Evolutionary conservation across 1,140 invertebrate genomes (phyloP).

Genomic region (Nautilus pompilius): DNA sequence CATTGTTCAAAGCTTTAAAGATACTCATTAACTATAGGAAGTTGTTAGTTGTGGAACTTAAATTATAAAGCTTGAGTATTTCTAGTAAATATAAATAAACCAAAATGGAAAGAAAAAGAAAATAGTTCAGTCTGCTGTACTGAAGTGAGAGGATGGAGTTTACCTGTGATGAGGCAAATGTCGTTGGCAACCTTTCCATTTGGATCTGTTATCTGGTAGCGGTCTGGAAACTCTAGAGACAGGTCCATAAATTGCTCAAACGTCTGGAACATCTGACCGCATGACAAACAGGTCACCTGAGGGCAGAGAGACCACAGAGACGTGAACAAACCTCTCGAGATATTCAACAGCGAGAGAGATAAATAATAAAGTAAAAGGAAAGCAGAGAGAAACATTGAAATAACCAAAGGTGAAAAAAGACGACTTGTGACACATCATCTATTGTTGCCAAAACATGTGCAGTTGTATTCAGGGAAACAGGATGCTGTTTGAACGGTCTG

Average conservation of each 20-base stretch:
- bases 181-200: slow-evolving; percentile 27
- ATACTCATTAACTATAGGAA: too few relatives aligned
- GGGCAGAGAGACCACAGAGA: background rate
- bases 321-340: background rate
- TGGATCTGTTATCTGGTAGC: slow-evolving; percentile 37
- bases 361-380: background rate
- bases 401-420: background rate
- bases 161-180: slow-evolving; percentile 42
- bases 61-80: too few relatives aligned
- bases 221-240: slow-evolving; percentile 48
- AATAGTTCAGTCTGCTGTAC: background rate
- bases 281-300: slow-evolving; percentile 42
- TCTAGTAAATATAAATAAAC: too few relatives aligned
- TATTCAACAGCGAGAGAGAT: background rate
- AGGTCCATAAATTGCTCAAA: slow-evolving; percentile 47
- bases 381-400: background rate
- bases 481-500: too few relatives aligned
- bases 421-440: background rate
- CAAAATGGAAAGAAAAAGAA: background rate
- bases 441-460: too few relatives aligned
- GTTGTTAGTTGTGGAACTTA: too few relatives aligned
- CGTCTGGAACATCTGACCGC: slow-evolving; percentile 31
- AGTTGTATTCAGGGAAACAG: too few relatives aligned
- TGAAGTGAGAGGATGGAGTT: background rate
- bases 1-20: too few relatives aligned